These are phyloP conservation scores for Catostomus latipinnis DNA, from an alignment of 2,797 vertebrate species.

Conservation along the genomic window DNA sequence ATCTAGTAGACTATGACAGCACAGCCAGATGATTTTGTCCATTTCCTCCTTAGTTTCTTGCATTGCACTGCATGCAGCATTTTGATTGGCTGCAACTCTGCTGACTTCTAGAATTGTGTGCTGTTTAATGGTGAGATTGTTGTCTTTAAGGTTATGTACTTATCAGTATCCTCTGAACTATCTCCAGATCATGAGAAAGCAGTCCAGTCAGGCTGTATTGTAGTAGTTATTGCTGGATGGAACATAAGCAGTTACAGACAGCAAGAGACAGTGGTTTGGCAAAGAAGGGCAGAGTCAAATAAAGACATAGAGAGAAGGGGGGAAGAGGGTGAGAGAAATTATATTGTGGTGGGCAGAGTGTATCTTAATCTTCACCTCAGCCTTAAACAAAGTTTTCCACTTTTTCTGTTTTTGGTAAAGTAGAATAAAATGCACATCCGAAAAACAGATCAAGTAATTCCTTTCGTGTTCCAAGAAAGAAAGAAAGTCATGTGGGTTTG, in stretches of 20 bases:
- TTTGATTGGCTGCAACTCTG: constrained; percentile 6
- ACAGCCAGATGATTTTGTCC: constrained; percentile 23
- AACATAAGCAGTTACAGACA: constrained; percentile 74
- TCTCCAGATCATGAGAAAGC: constrained; percentile 44
- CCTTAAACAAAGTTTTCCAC: constrained; percentile 60
- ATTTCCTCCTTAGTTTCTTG: constrained; percentile 44
- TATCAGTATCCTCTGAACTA: constrained; percentile 36
- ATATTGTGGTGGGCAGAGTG: constrained; percentile 58
- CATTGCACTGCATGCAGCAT: constrained; percentile 2
- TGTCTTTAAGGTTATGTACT: constrained; percentile 39
- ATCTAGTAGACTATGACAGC: constrained; percentile 27
- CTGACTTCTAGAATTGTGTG: constrained; percentile 38
- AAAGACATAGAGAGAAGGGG: constrained; percentile 20
- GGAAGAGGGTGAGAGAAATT: constrained; percentile 29
- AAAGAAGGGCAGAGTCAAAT: constrained; percentile 30
- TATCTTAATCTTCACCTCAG: constrained; percentile 57
- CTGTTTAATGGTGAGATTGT: constrained; percentile 36
- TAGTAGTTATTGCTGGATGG: constrained; percentile 76
- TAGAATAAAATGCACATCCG: constrained; percentile 7
- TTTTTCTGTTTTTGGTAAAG: constrained; percentile 4
- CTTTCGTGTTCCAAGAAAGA: background rate
- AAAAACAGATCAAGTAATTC: background rate
- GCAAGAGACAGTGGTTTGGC: constrained; percentile 89
- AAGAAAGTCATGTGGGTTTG: no score
- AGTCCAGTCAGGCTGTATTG: constrained; percentile 37